A percentile compares a stretch with the other conserved stretches of the same genome.
Evolutionary conservation across 2,888 invertebrate genomes (phyloP).

Genomic region (Platycnemis pennipes): DNA sequence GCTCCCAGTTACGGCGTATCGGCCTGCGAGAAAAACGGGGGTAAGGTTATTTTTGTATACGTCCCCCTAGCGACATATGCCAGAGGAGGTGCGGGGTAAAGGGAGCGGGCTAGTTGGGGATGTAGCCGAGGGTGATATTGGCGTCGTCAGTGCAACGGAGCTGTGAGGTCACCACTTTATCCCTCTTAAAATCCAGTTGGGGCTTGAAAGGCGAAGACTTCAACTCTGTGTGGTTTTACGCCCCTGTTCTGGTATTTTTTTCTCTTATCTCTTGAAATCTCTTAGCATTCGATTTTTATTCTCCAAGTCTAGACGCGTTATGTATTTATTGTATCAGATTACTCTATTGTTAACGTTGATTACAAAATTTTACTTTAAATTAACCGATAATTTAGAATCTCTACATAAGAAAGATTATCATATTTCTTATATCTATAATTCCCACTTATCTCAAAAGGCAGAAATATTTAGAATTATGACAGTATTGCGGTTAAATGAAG

Average conservation of each 20-base stretch:
- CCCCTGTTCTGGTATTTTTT: background rate
- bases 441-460: no score
- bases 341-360: no score
- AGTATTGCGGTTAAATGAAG: no score
- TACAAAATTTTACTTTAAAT: no score
- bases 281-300: no score
- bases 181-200: conserved; percentile 22
- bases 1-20: background rate
- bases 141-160: background rate
- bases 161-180: conserved; percentile 11
- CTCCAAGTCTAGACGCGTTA: no score
- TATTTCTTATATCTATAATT: no score
- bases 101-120: background rate
- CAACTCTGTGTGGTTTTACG: background rate
- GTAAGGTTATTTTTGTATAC: background rate
- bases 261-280: background rate
- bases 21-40: conserved; percentile 21
- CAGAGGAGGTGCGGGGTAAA: background rate
- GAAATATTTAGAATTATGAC: no score
- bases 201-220: background rate
- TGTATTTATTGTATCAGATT: no score
- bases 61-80: background rate
- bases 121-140: background rate
- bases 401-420: no score
- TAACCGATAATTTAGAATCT: no score